Base-by-base conservation (phyloP, 1,140 invertebrate genomes). In the Drosophila jambulina region DNA sequence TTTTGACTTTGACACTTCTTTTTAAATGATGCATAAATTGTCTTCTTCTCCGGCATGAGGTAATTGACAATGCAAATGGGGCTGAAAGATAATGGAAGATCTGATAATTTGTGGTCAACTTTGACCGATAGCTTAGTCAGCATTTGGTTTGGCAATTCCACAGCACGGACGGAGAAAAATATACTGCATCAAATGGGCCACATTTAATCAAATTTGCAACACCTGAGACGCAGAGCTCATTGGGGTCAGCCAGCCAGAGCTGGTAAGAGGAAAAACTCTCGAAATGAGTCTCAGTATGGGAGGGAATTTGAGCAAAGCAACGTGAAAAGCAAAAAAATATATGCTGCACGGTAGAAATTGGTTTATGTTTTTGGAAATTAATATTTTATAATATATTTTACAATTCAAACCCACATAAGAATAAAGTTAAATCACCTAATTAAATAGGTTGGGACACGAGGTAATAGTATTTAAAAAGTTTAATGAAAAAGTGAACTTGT, bases 161-260 rank as follows among this genome's bases (percentile, higher is more conserved):
- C 5, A 21, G 6, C 2, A 4, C 10, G 15, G 17, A 23, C 21
- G 12, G 4, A 32, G 27, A 15, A 51, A 34, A 36, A n/a, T 43
- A 10, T 7, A 53, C n/a, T 27, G 25, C 27, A 68, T 17, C 13
- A 36, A 72, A 36, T n/a, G 54, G 68, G 45, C 19, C 29, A 72
- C 53, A 48, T 74, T 51, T 36, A 45, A 56, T 62, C 49, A 36
- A 78, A 68, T 57, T 82, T 79, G 53, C 75, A 68, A 82, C 56
- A 69, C 53, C 48, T 42, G 49, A 63, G 54, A 70, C 36, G 36
- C 32, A 38, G 40, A 60, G 38, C 82, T 80, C 67, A 84, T 80
- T 84, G 72, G 49, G 80, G 80, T 68, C 81, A 84, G 59, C n/a
- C 19, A 42, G 63, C 3, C 32, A 27, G 38, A 56, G 32, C n/a